A percentile compares a stretch with the other conserved stretches of the same genome.
phyloP scores from a whole-genome alignment of 1,140 invertebrate species.

The Manduca sexta region DNA sequence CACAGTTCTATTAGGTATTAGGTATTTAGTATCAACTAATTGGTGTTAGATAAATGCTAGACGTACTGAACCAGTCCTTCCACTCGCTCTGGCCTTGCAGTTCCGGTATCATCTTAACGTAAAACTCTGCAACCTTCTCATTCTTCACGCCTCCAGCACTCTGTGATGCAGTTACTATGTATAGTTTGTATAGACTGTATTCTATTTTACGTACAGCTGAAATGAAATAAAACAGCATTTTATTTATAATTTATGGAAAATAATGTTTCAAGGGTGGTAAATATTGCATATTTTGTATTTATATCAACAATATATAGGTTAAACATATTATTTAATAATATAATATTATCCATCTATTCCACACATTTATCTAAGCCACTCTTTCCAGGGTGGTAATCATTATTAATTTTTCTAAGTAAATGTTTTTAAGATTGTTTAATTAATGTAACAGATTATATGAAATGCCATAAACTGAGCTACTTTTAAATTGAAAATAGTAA shows the following conservation, averaged over 20 bases:
- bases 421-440: too few species aligned
- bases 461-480: too few species aligned
- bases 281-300: too few species aligned
- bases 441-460: too few species aligned
- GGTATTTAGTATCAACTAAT: not conserved
- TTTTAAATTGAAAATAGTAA: too few species aligned
- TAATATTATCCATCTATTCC: too few species aligned
- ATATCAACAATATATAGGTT: too few species aligned
- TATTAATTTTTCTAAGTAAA: too few species aligned
- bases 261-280: not conserved
- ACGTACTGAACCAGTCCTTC: slow-evolving; percentile 98
- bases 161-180: slow-evolving; percentile 85
- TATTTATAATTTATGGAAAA: not conserved
- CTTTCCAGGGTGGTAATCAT: too few species aligned
- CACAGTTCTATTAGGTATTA: not conserved
- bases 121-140: slow-evolving; percentile 93
- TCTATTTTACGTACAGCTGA: slow-evolving; percentile 90
- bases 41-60: not conserved
- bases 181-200: slow-evolving; percentile 91
- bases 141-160: slow-evolving; percentile 82
- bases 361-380: too few species aligned
- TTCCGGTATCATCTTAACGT: slow-evolving; percentile 89
- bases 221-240: slow-evolving; percentile 23
- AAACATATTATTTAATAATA: too few species aligned
- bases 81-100: slow-evolving; percentile 92